Conservation (phyloP, 1,140 invertebrate species). For the Drosophila nebulosa region DNA sequence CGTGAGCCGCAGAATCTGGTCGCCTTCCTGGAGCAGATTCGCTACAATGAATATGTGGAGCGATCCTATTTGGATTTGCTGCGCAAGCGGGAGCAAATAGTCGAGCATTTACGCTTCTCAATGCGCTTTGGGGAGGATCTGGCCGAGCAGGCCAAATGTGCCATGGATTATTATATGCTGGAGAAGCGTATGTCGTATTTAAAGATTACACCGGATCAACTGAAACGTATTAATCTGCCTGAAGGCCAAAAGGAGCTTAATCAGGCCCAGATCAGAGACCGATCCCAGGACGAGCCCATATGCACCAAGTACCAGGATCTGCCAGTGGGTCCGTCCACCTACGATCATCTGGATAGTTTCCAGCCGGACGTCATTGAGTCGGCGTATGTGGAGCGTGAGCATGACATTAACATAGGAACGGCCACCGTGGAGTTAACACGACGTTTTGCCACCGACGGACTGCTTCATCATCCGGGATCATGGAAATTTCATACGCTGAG, state of each 20-base stretch:
- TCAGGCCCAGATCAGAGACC: conserved; percentile 9
- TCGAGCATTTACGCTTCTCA: conserved; percentile 66
- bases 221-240: conserved; percentile 62
- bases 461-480: conserved; percentile 87
- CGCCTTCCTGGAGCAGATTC: conserved; percentile 90
- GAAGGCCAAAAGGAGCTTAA: conserved; percentile 44
- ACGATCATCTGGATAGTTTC: conserved; percentile 90
- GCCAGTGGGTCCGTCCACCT: conserved; percentile 81
- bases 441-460: conserved; percentile 81
- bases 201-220: conserved; percentile 59
- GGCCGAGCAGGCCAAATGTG: conserved; percentile 73
- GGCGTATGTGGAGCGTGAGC: conserved; percentile 85
- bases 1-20: conserved; percentile 90
- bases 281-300: conserved; percentile 83
- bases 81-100: conserved; percentile 63
- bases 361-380: conserved; percentile 84
- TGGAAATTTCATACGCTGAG: conserved; percentile 93
- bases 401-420: conserved; percentile 86
- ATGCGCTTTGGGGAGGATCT: conserved; percentile 69
- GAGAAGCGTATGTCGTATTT: conserved; percentile 68
- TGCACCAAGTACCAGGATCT: conserved; percentile 83
- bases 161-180: conserved; percentile 67
- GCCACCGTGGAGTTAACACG: conserved; percentile 82
- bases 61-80: conserved; percentile 63
- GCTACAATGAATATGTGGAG: conserved; percentile 74